Evolutionary conservation across 1,140 invertebrate genomes (phyloP), one percentile per base, ranked within the genome.

Genomic region (Trinorchestia longiramus): DNA sequence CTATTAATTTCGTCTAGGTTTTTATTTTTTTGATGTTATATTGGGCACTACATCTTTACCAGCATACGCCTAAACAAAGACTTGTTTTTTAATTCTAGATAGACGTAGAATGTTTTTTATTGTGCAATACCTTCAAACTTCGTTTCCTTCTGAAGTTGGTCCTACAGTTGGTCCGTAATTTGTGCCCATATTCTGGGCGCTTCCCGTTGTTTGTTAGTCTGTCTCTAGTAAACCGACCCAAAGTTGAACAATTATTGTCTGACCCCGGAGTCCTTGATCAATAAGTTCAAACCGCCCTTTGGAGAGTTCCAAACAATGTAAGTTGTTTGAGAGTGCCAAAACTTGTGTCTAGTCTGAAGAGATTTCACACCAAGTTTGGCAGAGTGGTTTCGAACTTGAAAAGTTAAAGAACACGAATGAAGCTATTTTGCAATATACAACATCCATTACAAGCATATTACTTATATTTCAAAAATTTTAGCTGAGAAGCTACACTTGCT

Each of bases 171-270:
- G 62, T 77, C 62, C 36, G 62, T 77, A 77, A 77, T 77, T 77
- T 77, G 62, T 77, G 62, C 62, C 62, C 62, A 36, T 77, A 36
- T 1, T 11, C 11, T 36, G 62, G 62, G 15, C 62, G 62, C 62
- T 77, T 77, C 28, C 62, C 88, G 41, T 90, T 90, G 88, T 90
- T 90, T 90, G 88, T 90, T 42, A 90, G 88, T 90, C 88, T 90
- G 88, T 90, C 88, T 90, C 88, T 43, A 42, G 88, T 90, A 90
- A 90, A 90, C 88, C 88, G 88, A 42, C 88, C 43, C 88, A 43
- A 90, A 90, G 88, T 90, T 90, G 41, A 90, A 90, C 88, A 90
- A 90, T 90, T 90, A 90, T 90, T 90, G 88, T 43, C 88, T 41
- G 88, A 90, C 88, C 43, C 88, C 88, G 41, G 88, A 90, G 88